These are phyloP conservation scores for Vulpes vulpes DNA, from an alignment of 2,113 vertebrate species.

Conservation along the genomic window DNA sequence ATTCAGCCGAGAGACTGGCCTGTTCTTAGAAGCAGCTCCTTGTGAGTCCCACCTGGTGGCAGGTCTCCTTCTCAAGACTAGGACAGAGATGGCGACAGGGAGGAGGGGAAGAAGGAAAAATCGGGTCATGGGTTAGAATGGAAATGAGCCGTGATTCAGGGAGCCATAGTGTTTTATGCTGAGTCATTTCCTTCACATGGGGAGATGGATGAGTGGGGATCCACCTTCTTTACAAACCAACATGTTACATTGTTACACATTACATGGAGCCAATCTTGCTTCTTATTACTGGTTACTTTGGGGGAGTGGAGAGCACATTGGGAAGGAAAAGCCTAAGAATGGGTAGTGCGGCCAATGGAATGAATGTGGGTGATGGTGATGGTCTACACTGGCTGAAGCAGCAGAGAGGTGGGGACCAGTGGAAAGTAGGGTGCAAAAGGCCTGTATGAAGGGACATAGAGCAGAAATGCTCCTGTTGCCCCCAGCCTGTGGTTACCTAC, in stretches of 20 bases:
- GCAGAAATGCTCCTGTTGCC: background rate
- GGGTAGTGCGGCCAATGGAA: background rate
- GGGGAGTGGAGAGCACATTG: too few species aligned
- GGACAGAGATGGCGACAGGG: background rate
- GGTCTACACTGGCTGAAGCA: background rate
- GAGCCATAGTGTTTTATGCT: background rate
- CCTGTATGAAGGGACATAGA: background rate
- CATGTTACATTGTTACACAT: background rate
- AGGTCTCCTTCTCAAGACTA: background rate
- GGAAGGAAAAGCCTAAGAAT: background rate
- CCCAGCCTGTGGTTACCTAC: too few species aligned
- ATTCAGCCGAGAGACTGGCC: background rate
- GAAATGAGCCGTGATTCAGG: background rate
- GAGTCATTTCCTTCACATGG: background rate
- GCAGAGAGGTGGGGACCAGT: background rate
- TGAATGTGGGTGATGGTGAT: fast-evolving
- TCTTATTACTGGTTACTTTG: background rate
- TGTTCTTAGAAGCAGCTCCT: background rate
- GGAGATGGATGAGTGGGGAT: background rate
- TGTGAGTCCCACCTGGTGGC: background rate
- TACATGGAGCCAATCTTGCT: background rate
- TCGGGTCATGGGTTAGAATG: background rate
- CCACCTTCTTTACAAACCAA: background rate
- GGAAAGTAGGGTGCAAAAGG: background rate
- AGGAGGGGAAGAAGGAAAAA: background rate